Evolutionary conservation across 2,797 vertebrate species (phyloP).

Genomic region (Todus mexicanus): DNA sequence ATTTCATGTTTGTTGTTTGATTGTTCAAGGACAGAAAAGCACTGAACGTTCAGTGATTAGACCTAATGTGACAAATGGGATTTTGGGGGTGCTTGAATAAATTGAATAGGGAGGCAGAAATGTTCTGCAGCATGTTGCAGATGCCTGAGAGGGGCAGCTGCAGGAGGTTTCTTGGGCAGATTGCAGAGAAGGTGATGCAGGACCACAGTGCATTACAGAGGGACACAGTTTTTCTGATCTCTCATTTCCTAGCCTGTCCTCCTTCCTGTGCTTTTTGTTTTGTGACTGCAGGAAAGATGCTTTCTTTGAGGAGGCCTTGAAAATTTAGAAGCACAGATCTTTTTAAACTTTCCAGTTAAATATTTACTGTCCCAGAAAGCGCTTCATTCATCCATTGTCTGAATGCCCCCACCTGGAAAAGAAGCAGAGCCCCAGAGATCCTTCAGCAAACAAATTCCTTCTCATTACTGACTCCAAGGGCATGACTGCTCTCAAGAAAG

Average conservation of each 20-base stretch:
- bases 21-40: neutral
- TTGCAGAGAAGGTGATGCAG: neutral
- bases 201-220: neutral
- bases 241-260: neutral
- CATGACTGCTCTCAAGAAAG: constrained; percentile 64
- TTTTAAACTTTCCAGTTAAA: constrained; percentile 33
- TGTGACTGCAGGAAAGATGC: neutral
- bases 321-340: neutral
- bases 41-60: neutral
- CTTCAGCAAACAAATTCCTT: constrained; percentile 74
- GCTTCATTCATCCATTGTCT: constrained; percentile 20
- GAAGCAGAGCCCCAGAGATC: constrained; percentile 68
- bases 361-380: constrained; percentile 22
- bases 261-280: neutral
- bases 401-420: constrained; percentile 65
- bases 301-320: neutral
- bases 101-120: neutral
- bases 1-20: neutral
- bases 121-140: neutral
- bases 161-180: neutral
- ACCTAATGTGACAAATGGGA: neutral
- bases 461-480: constrained; percentile 51
- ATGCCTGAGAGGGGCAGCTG: neutral
- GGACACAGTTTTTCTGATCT: neutral
- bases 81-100: neutral